Evolutionary conservation across 2,113 vertebrate species (phyloP).

Genomic region (Syngnathus scovelli): DNA sequence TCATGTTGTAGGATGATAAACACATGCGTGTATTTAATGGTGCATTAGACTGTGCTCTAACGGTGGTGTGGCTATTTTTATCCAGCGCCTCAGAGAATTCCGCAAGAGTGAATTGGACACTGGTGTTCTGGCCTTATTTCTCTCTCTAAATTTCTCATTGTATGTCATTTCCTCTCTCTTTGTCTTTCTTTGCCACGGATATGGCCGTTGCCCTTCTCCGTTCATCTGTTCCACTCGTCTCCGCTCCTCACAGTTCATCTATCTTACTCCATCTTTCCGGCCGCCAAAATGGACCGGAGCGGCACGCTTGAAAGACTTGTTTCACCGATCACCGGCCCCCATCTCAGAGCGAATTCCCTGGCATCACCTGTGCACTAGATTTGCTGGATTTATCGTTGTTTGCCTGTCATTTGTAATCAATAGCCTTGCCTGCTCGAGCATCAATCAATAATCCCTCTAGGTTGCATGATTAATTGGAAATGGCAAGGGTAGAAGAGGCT

Average conservation of each 20-base stretch:
- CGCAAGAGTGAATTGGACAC: conserved; percentile 32
- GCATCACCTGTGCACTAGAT: background rate
- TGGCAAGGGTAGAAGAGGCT: background rate
- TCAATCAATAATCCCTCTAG: background rate
- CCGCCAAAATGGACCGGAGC: conserved; percentile 35
- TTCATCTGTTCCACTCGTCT: conserved; percentile 54
- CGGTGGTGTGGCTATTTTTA: conserved; percentile 8
- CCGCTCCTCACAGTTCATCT: conserved; percentile 40
- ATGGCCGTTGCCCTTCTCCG: conserved; percentile 37
- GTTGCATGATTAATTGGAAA: background rate
- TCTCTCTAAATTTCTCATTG: conserved; percentile 32
- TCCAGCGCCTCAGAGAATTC: conserved; percentile 19
- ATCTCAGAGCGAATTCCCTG: background rate
- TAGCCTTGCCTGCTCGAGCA: background rate
- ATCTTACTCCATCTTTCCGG: conserved; percentile 44
- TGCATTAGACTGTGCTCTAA: background rate
- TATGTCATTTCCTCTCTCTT: conserved; percentile 40
- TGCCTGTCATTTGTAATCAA: background rate
- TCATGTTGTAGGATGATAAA: background rate
- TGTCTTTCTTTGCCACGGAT: conserved; percentile 38
- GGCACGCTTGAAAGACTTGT: conserved; percentile 34
- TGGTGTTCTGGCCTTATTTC: conserved; percentile 32
- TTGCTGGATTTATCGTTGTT: background rate
- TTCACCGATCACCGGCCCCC: conserved; percentile 19
- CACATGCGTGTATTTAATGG: conserved; percentile 9